phyloP scores from a whole-genome alignment of 2,888 invertebrate genomes.

The Ophion ventricosus region DNA sequence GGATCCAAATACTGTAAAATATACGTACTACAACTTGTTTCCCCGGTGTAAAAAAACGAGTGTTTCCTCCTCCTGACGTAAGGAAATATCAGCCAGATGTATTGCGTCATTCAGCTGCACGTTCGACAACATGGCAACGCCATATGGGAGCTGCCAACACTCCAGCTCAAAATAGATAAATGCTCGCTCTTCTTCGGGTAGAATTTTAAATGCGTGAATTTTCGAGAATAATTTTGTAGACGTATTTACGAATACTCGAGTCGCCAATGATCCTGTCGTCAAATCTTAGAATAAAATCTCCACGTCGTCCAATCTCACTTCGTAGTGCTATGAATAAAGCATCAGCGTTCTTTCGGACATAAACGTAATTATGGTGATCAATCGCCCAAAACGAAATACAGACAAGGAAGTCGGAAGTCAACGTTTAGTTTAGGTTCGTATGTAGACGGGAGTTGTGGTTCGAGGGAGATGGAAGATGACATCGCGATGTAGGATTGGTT shows the following conservation, averaged over 20 bases:
- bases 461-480: not conserved
- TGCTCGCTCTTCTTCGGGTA: not conserved
- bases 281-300: not conserved
- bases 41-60: not conserved
- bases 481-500: slow-evolving; percentile 13
- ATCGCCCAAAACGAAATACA: not conserved
- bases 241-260: not conserved
- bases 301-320: not conserved
- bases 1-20: not conserved
- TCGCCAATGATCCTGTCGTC: not conserved
- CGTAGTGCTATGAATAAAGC: not conserved
- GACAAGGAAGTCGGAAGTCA: not conserved
- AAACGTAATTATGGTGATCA: no score
- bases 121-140: not conserved
- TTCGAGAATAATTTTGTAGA: not conserved
- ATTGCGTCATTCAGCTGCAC: slow-evolving; percentile 8
- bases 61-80: not conserved
- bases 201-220: not conserved
- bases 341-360: not conserved
- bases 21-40: slow-evolving; percentile 1
- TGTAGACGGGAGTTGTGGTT: not conserved
- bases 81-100: slow-evolving; percentile 1
- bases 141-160: not conserved
- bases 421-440: no score
- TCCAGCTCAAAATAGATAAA: not conserved